Evolutionary conservation across 2,113 vertebrate species (phyloP).

Genomic region (Paralichthys olivaceus): DNA sequence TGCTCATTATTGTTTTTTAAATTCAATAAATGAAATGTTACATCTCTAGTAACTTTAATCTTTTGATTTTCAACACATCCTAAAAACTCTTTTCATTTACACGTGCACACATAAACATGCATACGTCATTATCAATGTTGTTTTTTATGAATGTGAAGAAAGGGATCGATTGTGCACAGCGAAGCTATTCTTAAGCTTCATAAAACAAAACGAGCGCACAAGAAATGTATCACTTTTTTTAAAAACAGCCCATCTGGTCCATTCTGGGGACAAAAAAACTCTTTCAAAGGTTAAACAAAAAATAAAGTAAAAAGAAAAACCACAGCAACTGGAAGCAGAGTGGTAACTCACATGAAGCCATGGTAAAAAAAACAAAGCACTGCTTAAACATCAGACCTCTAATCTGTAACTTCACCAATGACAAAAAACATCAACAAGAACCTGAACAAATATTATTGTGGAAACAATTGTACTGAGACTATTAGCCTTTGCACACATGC

Average conservation of each 20-base stretch:
- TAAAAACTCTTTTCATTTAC: not conserved
- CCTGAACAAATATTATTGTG: no score
- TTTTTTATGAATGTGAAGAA: slow-evolving; percentile 34
- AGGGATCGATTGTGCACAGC: slow-evolving; percentile 52
- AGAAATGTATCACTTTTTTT: slow-evolving; percentile 45
- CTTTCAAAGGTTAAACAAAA: slow-evolving; percentile 12
- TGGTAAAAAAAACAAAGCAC: slow-evolving; percentile 26
- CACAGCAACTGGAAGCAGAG: slow-evolving; percentile 6
- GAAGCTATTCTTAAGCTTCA: slow-evolving; percentile 41
- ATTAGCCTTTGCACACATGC: no score
- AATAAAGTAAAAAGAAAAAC: slow-evolving; percentile 7
- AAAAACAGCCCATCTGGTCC: slow-evolving; percentile 55
- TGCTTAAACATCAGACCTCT: not conserved
- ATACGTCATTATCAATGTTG: not conserved
- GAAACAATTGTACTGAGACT: no score
- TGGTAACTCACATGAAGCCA: no score
- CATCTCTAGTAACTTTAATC: no score
- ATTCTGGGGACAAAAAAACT: slow-evolving; percentile 34
- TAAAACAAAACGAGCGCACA: slow-evolving; percentile 41
- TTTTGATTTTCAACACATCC: no score
- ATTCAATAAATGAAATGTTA: no score
- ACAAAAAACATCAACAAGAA: not conserved
- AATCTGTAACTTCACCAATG: not conserved
- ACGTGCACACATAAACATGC: not conserved
- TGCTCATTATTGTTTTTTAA: no score